Base-by-base conservation (phyloP, 2,797 vertebrate genomes). In the Alexandromys oeconomus region DNA sequence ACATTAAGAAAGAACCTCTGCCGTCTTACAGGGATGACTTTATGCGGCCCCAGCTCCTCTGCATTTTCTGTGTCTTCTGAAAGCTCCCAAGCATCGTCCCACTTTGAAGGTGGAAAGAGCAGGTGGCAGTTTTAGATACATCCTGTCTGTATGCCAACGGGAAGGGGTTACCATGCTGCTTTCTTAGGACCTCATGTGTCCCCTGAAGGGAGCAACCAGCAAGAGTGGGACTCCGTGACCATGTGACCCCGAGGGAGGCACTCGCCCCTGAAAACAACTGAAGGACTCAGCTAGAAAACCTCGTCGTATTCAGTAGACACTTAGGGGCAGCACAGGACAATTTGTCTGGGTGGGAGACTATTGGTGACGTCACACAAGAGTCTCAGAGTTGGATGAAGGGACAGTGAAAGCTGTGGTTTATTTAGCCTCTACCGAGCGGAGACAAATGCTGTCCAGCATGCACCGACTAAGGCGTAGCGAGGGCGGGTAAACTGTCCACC, bases 341-440 rank as follows among this genome's bases (percentile, higher is more conserved):
- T 91, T 76, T 73, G 40, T 90, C 86, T 93, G 29, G 65, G 82
- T 87, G 84, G 88, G 31, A 95, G 85, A 76, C 63, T 67, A 59
- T 5, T 46, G 85, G 51, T 34, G 65, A 89, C 80, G 89, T 84
- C 69, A 80, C 1, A 21, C 21, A 54, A 23, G 77, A 59, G 93
- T 84, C 92, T 43, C 67, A 95, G 74, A 87, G 91, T 89, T 59
- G 71, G 74, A 67, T 76, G 65, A 89, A 69, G 63, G 46, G 87
- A 71, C 46, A 74, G 59, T 48, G 69, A 46, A 67, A 51, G 48
- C 63, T 78, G 82, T 6, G 40, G 31, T 89, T 92, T 91, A 87
- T n/a, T 96, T 77, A 89, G 65, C 84, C 92, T 54, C 78, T 96
- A n/a, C 23, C 43, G 48, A 92, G 48, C 29, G 67, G 73, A 71